Evolutionary conservation across 1,140 invertebrate species (phyloP).

Genomic region (Cotesia typhae): DNA sequence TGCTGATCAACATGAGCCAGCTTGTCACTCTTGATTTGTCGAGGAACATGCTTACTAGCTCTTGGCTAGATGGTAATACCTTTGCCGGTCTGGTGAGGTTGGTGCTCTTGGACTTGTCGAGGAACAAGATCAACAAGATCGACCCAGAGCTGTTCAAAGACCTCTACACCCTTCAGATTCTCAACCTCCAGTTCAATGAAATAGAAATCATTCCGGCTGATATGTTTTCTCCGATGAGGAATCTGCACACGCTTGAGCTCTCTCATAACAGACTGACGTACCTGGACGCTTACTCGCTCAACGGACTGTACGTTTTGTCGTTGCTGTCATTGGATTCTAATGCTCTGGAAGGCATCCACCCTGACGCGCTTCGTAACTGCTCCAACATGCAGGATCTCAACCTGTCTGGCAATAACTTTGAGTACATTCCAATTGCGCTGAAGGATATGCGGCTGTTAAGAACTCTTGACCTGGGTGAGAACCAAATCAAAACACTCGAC

Average conservation of each 20-base stretch:
- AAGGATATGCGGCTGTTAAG: conserved; percentile 78
- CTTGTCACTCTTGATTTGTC: conserved; percentile 87
- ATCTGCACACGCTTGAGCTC: conserved; percentile 81
- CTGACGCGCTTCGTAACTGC: conserved; percentile 83
- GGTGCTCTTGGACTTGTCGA: conserved; percentile 84
- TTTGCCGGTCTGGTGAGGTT: conserved; percentile 88
- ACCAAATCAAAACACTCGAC: conserved; percentile 78
- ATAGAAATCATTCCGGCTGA: conserved; percentile 79
- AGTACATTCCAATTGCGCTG: conserved; percentile 77
- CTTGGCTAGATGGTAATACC: conserved; percentile 82
- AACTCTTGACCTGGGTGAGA: conserved; percentile 84
- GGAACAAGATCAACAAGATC: conserved; percentile 83
- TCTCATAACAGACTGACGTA: conserved; percentile 79
- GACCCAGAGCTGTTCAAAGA: conserved; percentile 84
- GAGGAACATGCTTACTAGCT: conserved; percentile 84
- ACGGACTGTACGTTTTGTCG: conserved; percentile 83
- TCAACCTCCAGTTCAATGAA: conserved; percentile 82
- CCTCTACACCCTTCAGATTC: conserved; percentile 82
- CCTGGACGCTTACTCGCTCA: conserved; percentile 78
- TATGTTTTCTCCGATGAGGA: conserved; percentile 82
- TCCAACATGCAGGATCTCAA: conserved; percentile 82
- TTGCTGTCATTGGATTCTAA: conserved; percentile 83
- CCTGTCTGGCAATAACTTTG: conserved; percentile 82
- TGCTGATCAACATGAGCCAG: conserved; percentile 85
- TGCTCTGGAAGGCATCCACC: conserved; percentile 74